These are phyloP conservation scores for Phortica okadai DNA, from an alignment of 2,888 invertebrate species.

Conservation along the genomic window DNA sequence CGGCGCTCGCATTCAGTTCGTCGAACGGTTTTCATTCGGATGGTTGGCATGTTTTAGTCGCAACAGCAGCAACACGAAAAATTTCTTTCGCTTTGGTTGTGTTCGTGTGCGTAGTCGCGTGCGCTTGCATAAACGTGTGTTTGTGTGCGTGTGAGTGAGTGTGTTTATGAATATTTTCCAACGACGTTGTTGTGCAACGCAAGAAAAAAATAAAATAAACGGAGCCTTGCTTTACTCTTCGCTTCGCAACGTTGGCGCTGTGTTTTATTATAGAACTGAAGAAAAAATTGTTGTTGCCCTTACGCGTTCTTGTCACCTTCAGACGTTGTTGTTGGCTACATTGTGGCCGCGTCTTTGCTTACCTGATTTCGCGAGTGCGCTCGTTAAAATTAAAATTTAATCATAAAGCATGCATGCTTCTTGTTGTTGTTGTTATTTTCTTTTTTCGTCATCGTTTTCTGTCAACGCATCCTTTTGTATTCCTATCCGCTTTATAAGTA, in stretches of 20 bases:
- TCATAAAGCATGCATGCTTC: background rate
- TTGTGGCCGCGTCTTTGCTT: background rate
- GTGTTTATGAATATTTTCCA: background rate
- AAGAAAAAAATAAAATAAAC: too few species aligned
- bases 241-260: background rate
- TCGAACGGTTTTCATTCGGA: background rate
- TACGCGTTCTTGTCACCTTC: background rate
- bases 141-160: background rate
- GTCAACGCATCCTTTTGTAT: slow-evolving; percentile 23
- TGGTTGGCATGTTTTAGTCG: background rate
- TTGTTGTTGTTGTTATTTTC: background rate
- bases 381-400: slow-evolving; percentile 53
- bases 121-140: background rate
- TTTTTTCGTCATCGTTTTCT: background rate
- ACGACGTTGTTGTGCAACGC: background rate
- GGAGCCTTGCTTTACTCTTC: background rate
- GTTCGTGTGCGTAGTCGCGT: background rate
- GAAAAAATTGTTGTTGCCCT: background rate
- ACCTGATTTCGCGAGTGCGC: slow-evolving; percentile 29
- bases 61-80: background rate
- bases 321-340: background rate
- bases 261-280: background rate
- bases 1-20: slow-evolving; percentile 18
- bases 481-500: background rate
- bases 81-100: background rate